Base-by-base conservation (phyloP, 1,140 invertebrate genomes). In the Aphaenogaster rudis region DNA sequence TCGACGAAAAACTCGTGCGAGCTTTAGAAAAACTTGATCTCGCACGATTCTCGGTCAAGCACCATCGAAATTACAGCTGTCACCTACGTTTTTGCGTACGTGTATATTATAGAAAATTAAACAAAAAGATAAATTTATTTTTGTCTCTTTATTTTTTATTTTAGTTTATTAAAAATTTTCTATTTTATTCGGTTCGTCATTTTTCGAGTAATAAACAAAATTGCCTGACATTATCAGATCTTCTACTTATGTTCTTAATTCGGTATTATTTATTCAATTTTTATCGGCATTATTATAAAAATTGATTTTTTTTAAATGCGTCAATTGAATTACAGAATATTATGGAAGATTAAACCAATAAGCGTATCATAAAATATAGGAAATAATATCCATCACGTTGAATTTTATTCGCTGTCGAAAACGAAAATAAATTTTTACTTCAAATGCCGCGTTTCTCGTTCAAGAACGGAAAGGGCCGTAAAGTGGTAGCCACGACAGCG, bases 1-100 rank as follows among this genome's bases (percentile, higher is more conserved):
- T 88, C 54, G 74, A 42, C 74, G 77, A 77, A 86, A 85, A 85
- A 76, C 81, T 52, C 52, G 45, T 69, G 66, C 57, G 45, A 76
- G 72, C 69, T 66, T 79, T 39, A 61, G 69, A 84, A 61, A 33
- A 84, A 76, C 48, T 81, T 48, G 52, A 71, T 72, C 52, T 17
- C 67, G 67, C 39, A 21, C 54, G 67, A 72, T 61, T 59, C 80
- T 63, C 69, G 57, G 69, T 84, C 80, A 48, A 84, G 80, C 15
- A 21, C 8, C 67, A 17, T 54, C 39, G 54, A 63, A 61, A 74
- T 74, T 36, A 48, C 52, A 39, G 39, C 39, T 50, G 33, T 36
- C 17, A 3, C 0, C 11, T 13, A 1, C 15, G 50, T 69, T 69
- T 66, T 66, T 69, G 36, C 50, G 21, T 42, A 64, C 17, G n/a